Base-by-base conservation (phyloP, 2,888 invertebrate species). In the Ophion costatus region DNA sequence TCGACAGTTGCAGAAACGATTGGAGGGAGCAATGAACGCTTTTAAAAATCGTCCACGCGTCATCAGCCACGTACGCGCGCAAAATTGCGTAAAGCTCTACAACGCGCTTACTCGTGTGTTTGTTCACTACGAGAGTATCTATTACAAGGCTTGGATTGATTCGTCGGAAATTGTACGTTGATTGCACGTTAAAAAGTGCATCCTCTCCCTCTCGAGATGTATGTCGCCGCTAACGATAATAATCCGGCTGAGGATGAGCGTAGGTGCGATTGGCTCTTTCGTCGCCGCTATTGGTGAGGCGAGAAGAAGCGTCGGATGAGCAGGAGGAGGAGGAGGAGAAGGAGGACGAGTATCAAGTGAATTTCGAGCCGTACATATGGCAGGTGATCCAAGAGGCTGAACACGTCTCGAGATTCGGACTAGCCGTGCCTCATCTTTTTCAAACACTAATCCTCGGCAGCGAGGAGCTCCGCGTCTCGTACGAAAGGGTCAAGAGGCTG, bases 381-480 rank as follows among this genome's bases (percentile, higher is more conserved):
- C 96, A 97, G 93, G 95, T 97, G 73, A 96, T 97, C 64, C 95
- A 96, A 85, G 98, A 98, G 94, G 95, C 97, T 0, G 97, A 98
- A 91, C 96, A 97, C 89, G 97, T 98, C 95, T 96, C 96, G 94
- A 97, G 97, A 92, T 94, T 98, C 83, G 95, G 95, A 57, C 94
- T 98, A 70, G 96, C 95, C 89, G 96, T 98, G 6, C 97, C 98
- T 0, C 96, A 97, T 90, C 94, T 96, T 57, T 97, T 97, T 5
- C 96, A 96, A 91, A 95, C 97, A 38, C 95, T 98, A 7, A 95
- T 96, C 0, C 96, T 96, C 90, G 96, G 96, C 86, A 96, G 96
- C 90, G 95, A 96, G 1, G 96, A 96, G 90, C 95, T 98, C 80
- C 94, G 96, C 42, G 94, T 94, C 59, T 95, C 96, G 22, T 95